Conservation (phyloP, 2,113 vertebrate genomes). For the Jacana jacana region DNA sequence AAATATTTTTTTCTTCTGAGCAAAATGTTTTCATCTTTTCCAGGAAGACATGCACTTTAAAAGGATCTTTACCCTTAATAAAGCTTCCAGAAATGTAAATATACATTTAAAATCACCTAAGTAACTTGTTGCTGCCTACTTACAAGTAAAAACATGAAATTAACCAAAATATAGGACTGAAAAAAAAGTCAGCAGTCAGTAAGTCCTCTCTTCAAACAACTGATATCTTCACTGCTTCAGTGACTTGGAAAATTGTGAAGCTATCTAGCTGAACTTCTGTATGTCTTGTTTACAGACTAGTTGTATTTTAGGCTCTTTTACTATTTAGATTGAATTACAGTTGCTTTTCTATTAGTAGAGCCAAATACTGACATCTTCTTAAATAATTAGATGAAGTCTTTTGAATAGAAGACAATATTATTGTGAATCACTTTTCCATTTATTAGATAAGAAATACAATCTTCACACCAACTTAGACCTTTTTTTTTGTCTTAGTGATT, state of each 20-base stretch:
- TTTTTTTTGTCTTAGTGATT: neutral
- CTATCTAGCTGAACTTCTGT: slow-evolving; percentile 7
- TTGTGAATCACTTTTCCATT: neutral
- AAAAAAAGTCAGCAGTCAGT: neutral
- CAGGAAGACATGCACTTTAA: neutral
- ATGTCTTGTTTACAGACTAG: neutral
- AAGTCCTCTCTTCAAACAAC: slow-evolving; percentile 11
- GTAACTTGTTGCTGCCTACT: neutral
- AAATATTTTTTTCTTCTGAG: neutral
- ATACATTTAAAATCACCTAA: neutral
- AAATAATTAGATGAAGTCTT: neutral
- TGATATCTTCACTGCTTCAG: slow-evolving; percentile 6
- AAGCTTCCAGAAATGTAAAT: neutral
- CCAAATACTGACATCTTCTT: neutral
- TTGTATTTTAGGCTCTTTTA: slow-evolving; percentile 9
- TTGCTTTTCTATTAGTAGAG: neutral
- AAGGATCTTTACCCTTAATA: neutral
- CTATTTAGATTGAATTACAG: neutral
- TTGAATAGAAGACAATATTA: neutral
- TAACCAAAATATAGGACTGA: neutral
- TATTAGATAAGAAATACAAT: neutral
- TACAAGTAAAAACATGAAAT: neutral
- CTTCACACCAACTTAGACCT: neutral
- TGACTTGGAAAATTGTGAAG: slow-evolving; percentile 51
- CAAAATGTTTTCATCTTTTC: neutral